Evolutionary conservation across 2,888 invertebrate genomes (phyloP), one percentile per base, ranked within the genome.

Genomic region (Adelognathus sp.): DNA sequence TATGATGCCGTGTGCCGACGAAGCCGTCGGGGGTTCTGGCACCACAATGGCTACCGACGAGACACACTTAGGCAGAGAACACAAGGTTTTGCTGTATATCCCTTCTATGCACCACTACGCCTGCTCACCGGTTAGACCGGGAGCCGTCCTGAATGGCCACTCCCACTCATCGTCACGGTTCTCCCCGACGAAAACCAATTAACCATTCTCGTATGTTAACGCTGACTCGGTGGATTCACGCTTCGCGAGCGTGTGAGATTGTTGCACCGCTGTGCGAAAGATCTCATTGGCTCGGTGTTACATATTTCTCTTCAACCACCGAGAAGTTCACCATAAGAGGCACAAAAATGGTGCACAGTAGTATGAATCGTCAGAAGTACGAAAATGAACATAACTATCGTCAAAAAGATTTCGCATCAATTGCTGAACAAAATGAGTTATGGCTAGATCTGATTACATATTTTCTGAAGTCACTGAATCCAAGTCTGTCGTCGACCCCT

Each of bases 21-120:
- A 60, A 60, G 33, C 33, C 44, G 7, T 36, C 4, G 9, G 9
- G 1, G 24, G 33, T 36, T 46, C 33, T 56, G 29, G 56, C 46
- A 77, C 78, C 80, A 84, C 83, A 85, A 86, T 86, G 84, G 82
- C 84, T 82, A 82, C 86, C 80, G 83, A n/a, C n/a, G n/a, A n/a
- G n/a, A n/a, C n/a, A n/a, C n/a, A n/a, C n/a, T n/a, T n/a, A n/a
- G n/a, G n/a, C n/a, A n/a, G 71, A 50, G 29, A 58, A 27, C 69
- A 24, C 9, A 70, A 58, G 14, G 46, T 39, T 11, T 60, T 33
- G 29, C 31, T 21, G 46, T 70, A 18, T 29, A 2, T 54, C 7
- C 31, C 7, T 36, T 21, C 50, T 66, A 66, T 39, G 60, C n/a
- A n/a, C n/a, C n/a, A n/a, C n/a, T 70, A 41, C 44, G 63, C 21